Evolutionary conservation across 2,797 vertebrate genomes (phyloP).

Genomic region (Channa striata): DNA sequence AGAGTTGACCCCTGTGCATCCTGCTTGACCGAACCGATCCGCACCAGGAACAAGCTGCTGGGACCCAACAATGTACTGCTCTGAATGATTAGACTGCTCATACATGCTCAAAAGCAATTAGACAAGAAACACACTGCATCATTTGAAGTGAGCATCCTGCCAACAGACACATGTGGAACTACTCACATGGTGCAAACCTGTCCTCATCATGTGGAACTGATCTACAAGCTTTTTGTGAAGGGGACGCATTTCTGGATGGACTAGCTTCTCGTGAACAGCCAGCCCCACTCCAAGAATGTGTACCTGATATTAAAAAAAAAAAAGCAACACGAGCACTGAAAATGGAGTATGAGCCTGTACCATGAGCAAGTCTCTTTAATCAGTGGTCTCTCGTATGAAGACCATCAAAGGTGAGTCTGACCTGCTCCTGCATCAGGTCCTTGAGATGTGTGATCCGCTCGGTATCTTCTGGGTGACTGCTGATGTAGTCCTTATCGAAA

Average conservation of each 20-base stretch:
- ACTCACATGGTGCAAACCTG: slow-evolving; percentile 96
- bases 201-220: slow-evolving; percentile 99
- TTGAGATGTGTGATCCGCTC: slow-evolving; percentile 98
- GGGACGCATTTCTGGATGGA: slow-evolving; percentile 99
- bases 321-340: not conserved
- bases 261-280: slow-evolving; percentile 97
- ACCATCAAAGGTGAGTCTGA: slow-evolving; percentile 56
- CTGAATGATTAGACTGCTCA: slow-evolving; percentile 80
- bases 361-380: not conserved
- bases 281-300: slow-evolving; percentile 96
- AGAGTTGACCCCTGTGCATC: slow-evolving; percentile 89
- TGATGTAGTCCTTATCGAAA: slow-evolving; percentile 99
- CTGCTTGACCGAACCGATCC: slow-evolving; percentile 91
- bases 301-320: slow-evolving; percentile 82
- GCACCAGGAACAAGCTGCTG: slow-evolving; percentile 92
- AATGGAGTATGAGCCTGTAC: no score
- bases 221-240: slow-evolving; percentile 98
- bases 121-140: not conserved
- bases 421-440: slow-evolving; percentile 99
- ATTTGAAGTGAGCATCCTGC: not conserved
- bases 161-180: not conserved
- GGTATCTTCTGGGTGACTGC: slow-evolving; percentile 93
- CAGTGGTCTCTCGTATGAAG: not conserved
- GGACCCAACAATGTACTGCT: slow-evolving; percentile 81
- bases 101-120: not conserved